Evolutionary conservation across 64 coral and sea anemone species (phyloP).

Genomic region (Actinia tenebrosa): DNA sequence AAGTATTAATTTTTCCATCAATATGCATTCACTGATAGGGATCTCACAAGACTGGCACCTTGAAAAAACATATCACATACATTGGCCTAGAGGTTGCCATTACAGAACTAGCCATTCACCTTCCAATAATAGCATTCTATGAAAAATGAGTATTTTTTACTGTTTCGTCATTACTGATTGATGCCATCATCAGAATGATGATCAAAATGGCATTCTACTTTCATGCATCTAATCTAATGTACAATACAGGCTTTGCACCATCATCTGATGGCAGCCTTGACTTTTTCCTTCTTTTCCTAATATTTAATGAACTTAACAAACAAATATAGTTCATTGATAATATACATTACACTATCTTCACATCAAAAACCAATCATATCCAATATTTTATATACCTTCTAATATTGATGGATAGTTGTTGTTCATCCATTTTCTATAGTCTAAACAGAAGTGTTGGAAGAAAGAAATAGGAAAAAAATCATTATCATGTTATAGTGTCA

Average conservation of each 20-base stretch:
- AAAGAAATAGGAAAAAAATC: background rate
- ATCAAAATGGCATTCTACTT: no score
- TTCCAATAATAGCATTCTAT: no score
- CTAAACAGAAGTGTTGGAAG: background rate
- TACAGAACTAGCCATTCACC: background rate
- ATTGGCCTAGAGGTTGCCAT: background rate
- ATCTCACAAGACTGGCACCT: background rate
- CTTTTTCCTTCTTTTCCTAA: background rate
- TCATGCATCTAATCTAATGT: no score
- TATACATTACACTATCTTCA: background rate
- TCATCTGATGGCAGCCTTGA: no score
- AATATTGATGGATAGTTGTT: slow-evolving; percentile 24
- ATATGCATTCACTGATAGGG: background rate
- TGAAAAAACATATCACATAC: background rate
- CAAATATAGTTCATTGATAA: no score
- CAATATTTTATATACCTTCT: background rate
- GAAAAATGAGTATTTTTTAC: no score
- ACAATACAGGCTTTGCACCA: no score
- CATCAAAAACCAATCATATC: background rate
- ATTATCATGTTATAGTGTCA: no score
- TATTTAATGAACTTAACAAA: no score
- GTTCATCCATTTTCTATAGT: slow-evolving; percentile 25
- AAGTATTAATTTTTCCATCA: background rate
- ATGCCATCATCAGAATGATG: no score
- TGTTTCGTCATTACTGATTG: no score